These are phyloP conservation scores for Drosophila demipolita DNA, from an alignment of 2,888 invertebrate species.

Conservation along the genomic window DNA sequence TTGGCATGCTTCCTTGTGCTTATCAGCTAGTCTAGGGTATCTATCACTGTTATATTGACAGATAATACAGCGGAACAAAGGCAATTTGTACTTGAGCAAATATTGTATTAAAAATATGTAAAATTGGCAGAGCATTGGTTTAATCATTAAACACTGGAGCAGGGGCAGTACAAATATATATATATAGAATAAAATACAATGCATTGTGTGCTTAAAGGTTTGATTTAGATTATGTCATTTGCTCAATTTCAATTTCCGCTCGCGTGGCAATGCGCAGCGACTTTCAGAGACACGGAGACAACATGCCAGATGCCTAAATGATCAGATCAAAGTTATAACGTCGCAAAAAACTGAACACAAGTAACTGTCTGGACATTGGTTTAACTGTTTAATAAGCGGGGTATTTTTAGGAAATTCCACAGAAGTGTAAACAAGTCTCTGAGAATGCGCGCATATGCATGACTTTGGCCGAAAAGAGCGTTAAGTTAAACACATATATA, in stretches of 20 bases:
- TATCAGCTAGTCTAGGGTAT: slow-evolving; percentile 47
- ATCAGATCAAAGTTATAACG: slow-evolving; percentile 38
- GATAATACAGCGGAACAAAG: slow-evolving; percentile 64
- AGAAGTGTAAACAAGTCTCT: slow-evolving; percentile 49
- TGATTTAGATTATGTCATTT: slow-evolving; percentile 14
- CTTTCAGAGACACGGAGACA: background rate
- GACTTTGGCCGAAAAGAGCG: slow-evolving; percentile 62
- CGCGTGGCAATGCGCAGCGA: slow-evolving; percentile 46
- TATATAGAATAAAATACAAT: background rate
- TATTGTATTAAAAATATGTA: slow-evolving; percentile 29
- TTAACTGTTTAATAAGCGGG: slow-evolving; percentile 4
- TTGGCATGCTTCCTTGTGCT: slow-evolving; percentile 27
- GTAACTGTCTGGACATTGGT: slow-evolving; percentile 8
- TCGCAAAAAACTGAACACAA: slow-evolving; percentile 30
- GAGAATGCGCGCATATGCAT: slow-evolving; percentile 68
- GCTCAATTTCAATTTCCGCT: slow-evolving; percentile 52
- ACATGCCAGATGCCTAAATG: slow-evolving; percentile 6
- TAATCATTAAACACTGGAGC: background rate
- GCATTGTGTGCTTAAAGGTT: background rate
- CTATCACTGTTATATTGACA: slow-evolving; percentile 53
- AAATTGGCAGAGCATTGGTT: slow-evolving; percentile 14
- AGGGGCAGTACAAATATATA: slow-evolving; percentile 6
- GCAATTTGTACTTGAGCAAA: slow-evolving; percentile 60
- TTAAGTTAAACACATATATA: slow-evolving; percentile 45
- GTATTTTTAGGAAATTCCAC: slow-evolving; percentile 12